Percentiles rank a stretch among this genome's conserved stretches.
Conservation (phyloP, 1,140 invertebrate species). For the Dendrolimus kikuchii region DNA sequence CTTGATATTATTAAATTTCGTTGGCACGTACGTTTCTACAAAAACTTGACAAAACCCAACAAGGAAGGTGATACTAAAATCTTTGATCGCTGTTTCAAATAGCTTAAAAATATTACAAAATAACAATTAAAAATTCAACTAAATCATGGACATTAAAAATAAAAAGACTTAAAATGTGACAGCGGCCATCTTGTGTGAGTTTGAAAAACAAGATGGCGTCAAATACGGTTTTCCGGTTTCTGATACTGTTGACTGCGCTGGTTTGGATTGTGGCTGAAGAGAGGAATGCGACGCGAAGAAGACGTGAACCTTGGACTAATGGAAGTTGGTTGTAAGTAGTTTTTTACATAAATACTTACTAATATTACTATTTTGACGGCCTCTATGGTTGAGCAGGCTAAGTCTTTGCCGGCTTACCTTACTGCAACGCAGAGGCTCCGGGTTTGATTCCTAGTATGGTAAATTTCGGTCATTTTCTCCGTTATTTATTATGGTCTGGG, state of each 20-base stretch:
- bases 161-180: constrained; percentile 18
- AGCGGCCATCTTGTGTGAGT: constrained; percentile 22
- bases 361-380: too few relatives aligned
- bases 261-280: constrained; percentile 39
- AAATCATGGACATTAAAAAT: neutral
- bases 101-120: constrained; percentile 1
- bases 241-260: constrained; percentile 39
- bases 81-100: neutral
- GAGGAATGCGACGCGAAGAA: constrained; percentile 21
- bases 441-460: too few relatives aligned
- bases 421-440: too few relatives aligned
- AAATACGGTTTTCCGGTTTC: constrained; percentile 34
- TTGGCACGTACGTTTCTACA: too few relatives aligned
- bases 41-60: too few relatives aligned
- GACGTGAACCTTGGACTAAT: constrained; percentile 50
- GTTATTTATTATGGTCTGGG: too few relatives aligned
- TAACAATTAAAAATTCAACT: neutral
- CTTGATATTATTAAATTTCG: too few relatives aligned
- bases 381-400: too few relatives aligned
- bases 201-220: constrained; percentile 38
- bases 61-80: too few relatives aligned
- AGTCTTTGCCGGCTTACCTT: too few relatives aligned
- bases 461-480: too few relatives aligned
- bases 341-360: neutral
- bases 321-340: constrained; percentile 66